Percentiles rank a stretch among this genome's conserved stretches.
These are phyloP conservation scores for Salarias fasciatus DNA, from an alignment of 2,797 vertebrate genomes.

Conservation along the genomic window DNA sequence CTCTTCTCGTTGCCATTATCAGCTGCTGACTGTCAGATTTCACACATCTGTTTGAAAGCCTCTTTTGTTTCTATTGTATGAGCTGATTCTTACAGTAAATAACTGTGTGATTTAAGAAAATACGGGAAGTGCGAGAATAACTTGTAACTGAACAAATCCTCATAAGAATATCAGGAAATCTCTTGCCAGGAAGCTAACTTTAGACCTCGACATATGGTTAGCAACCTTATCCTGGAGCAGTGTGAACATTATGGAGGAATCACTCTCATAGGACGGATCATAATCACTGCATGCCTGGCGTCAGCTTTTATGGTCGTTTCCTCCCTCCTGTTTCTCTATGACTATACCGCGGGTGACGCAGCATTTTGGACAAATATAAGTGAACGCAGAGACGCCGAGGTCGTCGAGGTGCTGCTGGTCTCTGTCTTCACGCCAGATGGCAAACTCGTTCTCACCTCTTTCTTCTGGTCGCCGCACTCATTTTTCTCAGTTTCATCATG, in stretches of 20 bases:
- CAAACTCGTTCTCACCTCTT: slow-evolving; percentile 22
- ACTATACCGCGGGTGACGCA: slow-evolving; percentile 25
- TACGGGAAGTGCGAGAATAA: background rate
- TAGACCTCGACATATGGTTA: slow-evolving; percentile 17
- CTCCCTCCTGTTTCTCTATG: background rate
- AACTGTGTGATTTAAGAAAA: background rate
- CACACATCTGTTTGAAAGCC: no score
- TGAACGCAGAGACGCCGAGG: slow-evolving; percentile 14
- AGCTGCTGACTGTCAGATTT: no score
- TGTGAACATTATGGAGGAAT: slow-evolving; percentile 37
- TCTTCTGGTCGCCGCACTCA: slow-evolving; percentile 2
- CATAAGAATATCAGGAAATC: background rate
- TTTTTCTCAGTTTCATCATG: slow-evolving; percentile 29
- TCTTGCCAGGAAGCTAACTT: slow-evolving; percentile 1
- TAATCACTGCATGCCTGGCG: slow-evolving; percentile 21
- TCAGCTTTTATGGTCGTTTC: slow-evolving; percentile 32
- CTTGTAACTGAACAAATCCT: no score
- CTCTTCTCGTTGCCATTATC: no score
- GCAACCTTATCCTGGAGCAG: slow-evolving; percentile 22
- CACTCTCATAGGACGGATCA: slow-evolving; percentile 27
- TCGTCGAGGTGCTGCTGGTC: slow-evolving; percentile 27
- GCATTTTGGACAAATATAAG: slow-evolving; percentile 24
- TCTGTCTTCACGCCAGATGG: slow-evolving; percentile 52
- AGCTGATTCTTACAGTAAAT: background rate
- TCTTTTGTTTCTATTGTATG: no score